A percentile compares a stretch with the other conserved stretches of the same genome.
These are phyloP conservation scores for Diphyllodes magnificus DNA, from an alignment of 2,113 vertebrate genomes.

Conservation along the genomic window DNA sequence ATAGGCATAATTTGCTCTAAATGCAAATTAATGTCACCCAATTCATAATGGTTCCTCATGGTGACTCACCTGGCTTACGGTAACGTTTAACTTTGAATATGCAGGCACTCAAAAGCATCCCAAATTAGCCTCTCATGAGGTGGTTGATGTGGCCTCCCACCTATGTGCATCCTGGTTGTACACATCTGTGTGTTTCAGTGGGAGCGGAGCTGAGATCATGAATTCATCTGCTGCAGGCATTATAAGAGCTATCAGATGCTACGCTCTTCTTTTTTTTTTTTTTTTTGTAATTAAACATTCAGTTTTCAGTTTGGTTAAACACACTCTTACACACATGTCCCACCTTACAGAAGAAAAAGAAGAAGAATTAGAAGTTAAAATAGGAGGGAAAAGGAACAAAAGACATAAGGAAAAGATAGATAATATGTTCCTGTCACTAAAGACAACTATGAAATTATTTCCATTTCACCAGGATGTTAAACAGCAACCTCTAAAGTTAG, in stretches of 20 bases:
- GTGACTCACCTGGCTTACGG: background rate
- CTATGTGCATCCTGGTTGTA: accelerated
- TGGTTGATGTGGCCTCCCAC: background rate
- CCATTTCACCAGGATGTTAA: background rate
- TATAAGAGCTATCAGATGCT: background rate
- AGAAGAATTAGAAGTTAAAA: background rate
- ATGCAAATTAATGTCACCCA: background rate
- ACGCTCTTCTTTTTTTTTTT: background rate
- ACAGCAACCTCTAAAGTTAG: background rate
- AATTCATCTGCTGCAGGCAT: background rate
- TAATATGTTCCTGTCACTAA: background rate
- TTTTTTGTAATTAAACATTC: background rate
- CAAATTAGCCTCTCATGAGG: background rate
- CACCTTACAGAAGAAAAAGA: background rate
- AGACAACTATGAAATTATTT: background rate
- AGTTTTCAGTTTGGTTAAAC: background rate
- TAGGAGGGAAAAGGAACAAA: accelerated
- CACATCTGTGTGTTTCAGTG: background rate
- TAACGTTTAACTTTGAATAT: background rate
- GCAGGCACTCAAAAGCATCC: background rate
- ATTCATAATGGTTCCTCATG: background rate
- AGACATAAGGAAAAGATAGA: background rate
- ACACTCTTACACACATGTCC: too few relatives aligned
- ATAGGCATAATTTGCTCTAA: background rate
- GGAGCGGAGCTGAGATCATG: background rate